Evolutionary conservation across 1,140 invertebrate genomes (phyloP), one percentile per base, ranked within the genome.

Genomic region (Hycleus phaleratus): DNA sequence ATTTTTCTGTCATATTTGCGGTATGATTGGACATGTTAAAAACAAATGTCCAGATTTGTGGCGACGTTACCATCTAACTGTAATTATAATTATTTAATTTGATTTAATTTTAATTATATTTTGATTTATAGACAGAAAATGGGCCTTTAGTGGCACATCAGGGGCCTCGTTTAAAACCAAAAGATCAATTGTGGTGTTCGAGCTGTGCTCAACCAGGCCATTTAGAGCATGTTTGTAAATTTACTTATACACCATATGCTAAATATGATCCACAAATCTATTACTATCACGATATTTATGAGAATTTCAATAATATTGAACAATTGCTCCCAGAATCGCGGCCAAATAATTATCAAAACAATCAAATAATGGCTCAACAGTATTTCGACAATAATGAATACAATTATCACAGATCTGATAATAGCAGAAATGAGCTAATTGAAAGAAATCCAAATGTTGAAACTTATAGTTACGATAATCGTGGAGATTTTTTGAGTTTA

Each of bases 1-100:
- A 11, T 56, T 80, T 0, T 65, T 67, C 18, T 87, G 85, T 61
- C 69, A 70, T 18, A 72, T 81, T 59, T 87, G 85, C 62, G 77
- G 76, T 56, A 76, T 80, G 59, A 53, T 63, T 25, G 85, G 85
- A 2, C 85, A 87, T 65, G 70, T 70, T 4, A 60, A 67, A n/a
- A 72, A 74, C 1, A 68, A 75, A 62, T 87, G 85, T 66, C 85
- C 85, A 1, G 84, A 86, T 70, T 72, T 82, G 39, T 86, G 85
- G 85, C 77, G 85, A 46, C 75, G 81, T 40, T 86, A 84, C 71
- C 83, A 85, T 63, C 78, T 81, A 47, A 86, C 83, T 47, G 84
- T 85, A 75, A 79, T 70, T 68, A 47, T n/a, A 10, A 32, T 32
- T n/a, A n/a, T 49, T 59, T 44, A 58, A 40, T 52, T 4, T 18